Conservation (phyloP, 2,113 vertebrate species). For the Thamnaconus septentrionalis region DNA sequence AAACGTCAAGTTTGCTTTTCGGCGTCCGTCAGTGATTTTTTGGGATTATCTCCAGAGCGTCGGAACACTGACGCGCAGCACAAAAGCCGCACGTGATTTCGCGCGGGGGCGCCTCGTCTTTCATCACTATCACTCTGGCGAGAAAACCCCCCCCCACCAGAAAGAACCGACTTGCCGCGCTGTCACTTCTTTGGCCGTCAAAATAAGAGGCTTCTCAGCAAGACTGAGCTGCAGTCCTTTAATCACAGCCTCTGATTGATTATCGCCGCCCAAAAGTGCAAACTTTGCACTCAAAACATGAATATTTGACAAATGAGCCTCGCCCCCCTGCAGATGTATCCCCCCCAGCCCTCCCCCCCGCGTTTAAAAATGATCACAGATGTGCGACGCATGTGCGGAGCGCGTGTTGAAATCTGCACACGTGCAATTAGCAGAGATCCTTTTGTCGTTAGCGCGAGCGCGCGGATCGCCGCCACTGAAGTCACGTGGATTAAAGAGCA, state of each 20-base stretch:
- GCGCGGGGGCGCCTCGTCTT: slow-evolving; percentile 42
- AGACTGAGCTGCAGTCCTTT: slow-evolving; percentile 56
- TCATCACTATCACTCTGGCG: slow-evolving; percentile 58
- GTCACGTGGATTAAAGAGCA: too few species aligned
- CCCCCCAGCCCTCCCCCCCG: neutral
- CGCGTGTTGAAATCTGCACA: too few species aligned
- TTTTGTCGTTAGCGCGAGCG: too few species aligned
- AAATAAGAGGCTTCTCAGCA: slow-evolving; percentile 62
- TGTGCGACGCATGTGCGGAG: neutral
- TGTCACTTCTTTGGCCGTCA: slow-evolving; percentile 51
- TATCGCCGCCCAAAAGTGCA: slow-evolving; percentile 55
- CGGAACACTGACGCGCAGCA: too few species aligned
- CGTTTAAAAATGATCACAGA: slow-evolving; percentile 27
- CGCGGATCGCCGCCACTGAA: too few species aligned
- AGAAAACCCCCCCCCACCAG: neutral
- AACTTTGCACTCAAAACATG: slow-evolving; percentile 61
- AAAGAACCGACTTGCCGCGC: slow-evolving; percentile 51
- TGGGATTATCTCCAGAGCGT: too few species aligned
- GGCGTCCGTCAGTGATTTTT: too few species aligned
- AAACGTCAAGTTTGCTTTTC: too few species aligned
- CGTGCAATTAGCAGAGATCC: too few species aligned
- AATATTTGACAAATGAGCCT: slow-evolving; percentile 72
- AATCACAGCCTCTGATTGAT: slow-evolving; percentile 72
- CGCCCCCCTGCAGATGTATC: slow-evolving; percentile 52
- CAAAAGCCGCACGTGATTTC: too few species aligned